phyloP scores from a whole-genome alignment of 1,140 invertebrate species.

The Procambarus clarkii region DNA sequence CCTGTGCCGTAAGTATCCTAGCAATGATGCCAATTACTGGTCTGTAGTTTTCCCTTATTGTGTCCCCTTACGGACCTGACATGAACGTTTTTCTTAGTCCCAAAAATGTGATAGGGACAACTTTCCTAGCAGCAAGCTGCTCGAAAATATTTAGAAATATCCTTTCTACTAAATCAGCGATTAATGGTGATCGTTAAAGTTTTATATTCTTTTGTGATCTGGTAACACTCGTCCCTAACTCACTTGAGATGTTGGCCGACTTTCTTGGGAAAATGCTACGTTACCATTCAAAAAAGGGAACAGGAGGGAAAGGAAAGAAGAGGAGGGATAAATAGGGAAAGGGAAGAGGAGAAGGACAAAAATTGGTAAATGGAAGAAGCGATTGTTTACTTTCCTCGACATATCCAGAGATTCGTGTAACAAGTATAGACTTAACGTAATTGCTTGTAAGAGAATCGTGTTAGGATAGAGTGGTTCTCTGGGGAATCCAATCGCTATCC shows the following conservation, averaged over 20 bases:
- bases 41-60: not conserved
- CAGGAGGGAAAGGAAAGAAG: not conserved
- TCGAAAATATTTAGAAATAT: not conserved
- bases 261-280: not conserved
- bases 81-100: not conserved
- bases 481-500: constrained; percentile 51
- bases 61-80: not conserved
- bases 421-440: constrained; percentile 49
- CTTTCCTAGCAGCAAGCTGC: not conserved
- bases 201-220: not conserved
- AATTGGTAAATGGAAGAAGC: too few species aligned
- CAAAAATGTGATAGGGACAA: not conserved
- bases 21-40: constrained; percentile 25
- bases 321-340: not conserved
- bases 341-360: not conserved
- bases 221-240: not conserved
- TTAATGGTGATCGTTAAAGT: not conserved
- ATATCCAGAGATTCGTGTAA: constrained; percentile 30
- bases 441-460: constrained; percentile 60
- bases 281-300: not conserved
- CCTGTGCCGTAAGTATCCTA: not conserved
- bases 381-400: constrained; percentile 15
- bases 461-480: constrained; percentile 38
- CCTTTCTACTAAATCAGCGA: not conserved
- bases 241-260: not conserved